phyloP scores from a whole-genome alignment of 2,797 vertebrate species.

The Arnoldichthys spilopterus region DNA sequence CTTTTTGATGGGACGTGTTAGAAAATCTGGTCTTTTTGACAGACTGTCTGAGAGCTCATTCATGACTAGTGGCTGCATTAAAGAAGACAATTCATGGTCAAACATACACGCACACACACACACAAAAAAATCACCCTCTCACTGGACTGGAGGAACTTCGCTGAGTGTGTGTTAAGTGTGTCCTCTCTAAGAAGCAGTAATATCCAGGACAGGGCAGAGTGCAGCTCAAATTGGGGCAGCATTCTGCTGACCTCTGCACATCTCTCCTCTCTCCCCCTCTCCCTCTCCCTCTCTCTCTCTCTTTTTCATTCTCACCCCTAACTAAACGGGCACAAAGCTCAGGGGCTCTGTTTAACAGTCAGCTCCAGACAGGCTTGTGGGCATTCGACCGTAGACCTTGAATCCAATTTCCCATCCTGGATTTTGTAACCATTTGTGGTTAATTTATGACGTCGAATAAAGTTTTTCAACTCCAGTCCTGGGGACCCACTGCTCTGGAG shows the following conservation, averaged over 20 bases:
- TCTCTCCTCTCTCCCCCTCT: conserved; percentile 4
- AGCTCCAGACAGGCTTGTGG: background rate
- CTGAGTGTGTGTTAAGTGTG: background rate
- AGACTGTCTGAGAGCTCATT: background rate
- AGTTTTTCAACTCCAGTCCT: too few relatives aligned
- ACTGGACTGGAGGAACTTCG: background rate
- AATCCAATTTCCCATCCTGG: background rate
- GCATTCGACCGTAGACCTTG: background rate
- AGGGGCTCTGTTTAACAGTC: background rate
- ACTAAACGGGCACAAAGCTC: background rate
- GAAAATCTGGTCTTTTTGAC: background rate
- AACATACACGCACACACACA: background rate
- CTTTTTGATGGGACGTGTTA: conserved; percentile 1
- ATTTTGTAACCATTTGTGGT: background rate
- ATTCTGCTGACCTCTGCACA: conserved; percentile 25
- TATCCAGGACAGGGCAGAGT: conserved; percentile 25
- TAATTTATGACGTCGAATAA: background rate
- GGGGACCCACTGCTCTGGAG: background rate
- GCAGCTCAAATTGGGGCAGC: conserved; percentile 17
- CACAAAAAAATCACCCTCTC: background rate
- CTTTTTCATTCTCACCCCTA: background rate
- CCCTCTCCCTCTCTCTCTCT: background rate
- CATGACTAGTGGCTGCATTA: background rate
- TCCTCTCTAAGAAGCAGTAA: background rate
- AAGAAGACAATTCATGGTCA: background rate